Percentiles rank a stretch among this genome's conserved stretches.
These are phyloP conservation scores for Zeuzera pyrina DNA, from an alignment of 2,888 invertebrate genomes.

Conservation along the genomic window DNA sequence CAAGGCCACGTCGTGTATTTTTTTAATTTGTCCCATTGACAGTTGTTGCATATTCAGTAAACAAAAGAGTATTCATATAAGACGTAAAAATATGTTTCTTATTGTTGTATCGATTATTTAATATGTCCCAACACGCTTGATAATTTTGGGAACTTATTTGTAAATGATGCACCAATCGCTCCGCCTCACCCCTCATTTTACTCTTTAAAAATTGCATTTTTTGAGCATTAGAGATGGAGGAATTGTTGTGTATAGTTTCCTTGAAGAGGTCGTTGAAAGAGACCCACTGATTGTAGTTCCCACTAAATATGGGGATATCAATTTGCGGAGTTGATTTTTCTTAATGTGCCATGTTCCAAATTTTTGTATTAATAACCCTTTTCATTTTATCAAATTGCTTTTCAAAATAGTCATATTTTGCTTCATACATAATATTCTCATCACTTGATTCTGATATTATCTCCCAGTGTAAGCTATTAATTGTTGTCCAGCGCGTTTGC, in stretches of 20 bases:
- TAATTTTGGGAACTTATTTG: slow-evolving; percentile 11
- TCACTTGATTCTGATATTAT: slow-evolving; percentile 2
- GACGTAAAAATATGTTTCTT: slow-evolving; percentile 11
- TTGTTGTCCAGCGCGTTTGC: slow-evolving; percentile 4
- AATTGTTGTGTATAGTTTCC: slow-evolving; percentile 13
- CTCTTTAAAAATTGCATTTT: slow-evolving; percentile 7
- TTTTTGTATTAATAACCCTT: slow-evolving; percentile 4
- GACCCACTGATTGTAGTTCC: slow-evolving; percentile 12
- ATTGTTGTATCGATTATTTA: slow-evolving; percentile 14
- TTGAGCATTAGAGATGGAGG: slow-evolving; percentile 10
- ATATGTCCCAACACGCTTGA: slow-evolving; percentile 12
- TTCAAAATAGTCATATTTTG: too few relatives aligned
- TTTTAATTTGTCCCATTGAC: slow-evolving; percentile 7
- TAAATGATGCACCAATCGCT: slow-evolving; percentile 12
- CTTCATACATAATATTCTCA: neutral
- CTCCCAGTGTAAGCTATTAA: slow-evolving; percentile 5
- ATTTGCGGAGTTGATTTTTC: slow-evolving; percentile 8
- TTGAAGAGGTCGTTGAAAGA: slow-evolving; percentile 13
- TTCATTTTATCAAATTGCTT: too few relatives aligned
- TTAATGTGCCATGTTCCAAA: slow-evolving; percentile 1
- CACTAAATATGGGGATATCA: slow-evolving; percentile 12
- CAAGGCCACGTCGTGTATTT: slow-evolving; percentile 12
- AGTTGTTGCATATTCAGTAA: slow-evolving; percentile 7
- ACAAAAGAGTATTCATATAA: slow-evolving; percentile 2
- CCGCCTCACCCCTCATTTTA: slow-evolving; percentile 9